Evolutionary conservation across 92 coral and sea anemone genomes (phyloP), one percentile per base, ranked within the genome.

Genomic region (Virgularia gustaviana): DNA sequence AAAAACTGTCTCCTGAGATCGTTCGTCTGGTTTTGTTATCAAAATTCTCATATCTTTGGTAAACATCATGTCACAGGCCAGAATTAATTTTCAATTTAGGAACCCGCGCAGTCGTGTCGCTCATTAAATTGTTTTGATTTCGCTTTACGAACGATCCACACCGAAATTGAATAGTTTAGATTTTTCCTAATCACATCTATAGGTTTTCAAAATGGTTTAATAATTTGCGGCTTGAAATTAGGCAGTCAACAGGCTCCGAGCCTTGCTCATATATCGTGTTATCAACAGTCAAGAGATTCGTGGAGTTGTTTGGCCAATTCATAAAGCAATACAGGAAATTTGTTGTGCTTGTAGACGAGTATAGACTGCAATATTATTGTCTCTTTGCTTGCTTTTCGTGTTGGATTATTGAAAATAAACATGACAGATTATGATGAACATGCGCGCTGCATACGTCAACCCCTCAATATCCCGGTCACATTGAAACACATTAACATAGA

Each of bases 321-420:
- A 19, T 54, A 32, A 27, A 36, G 57, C 47, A 41, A 66, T 25
- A 65, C 57, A 66, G 39, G 57, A 66, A 10, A 30, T 60, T 60
- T 60, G 25, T 13, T 19, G 33, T 13, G 27, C 30, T 31, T n/a
- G 52, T n/a, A 9, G 4, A 0, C 36, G 49, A 0, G 10, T n/a
- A 36, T 45, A 43, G n/a, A n/a, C n/a, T 31, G 19, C 75, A 68
- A 9, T 4, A 43, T 15, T 54, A 38, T 39, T 1, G 0, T 52
- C 34, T 9, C n/a, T 16, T 42, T 43, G 57, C 56, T 19, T 66
- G 42, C 54, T 66, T 66, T 43, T 42, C 8, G 15, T 44, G 60
- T 68, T 47, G 51, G 62, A 49, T 68, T 49, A 49, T 45, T 59
- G 18, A 68, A 51, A 68, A 15, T 61, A 68, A 68, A 68, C 36